Evolutionary conservation across 64 coral and sea anemone genomes (phyloP), one percentile per base, ranked within the genome.

Genomic region (Acropora yongei): DNA sequence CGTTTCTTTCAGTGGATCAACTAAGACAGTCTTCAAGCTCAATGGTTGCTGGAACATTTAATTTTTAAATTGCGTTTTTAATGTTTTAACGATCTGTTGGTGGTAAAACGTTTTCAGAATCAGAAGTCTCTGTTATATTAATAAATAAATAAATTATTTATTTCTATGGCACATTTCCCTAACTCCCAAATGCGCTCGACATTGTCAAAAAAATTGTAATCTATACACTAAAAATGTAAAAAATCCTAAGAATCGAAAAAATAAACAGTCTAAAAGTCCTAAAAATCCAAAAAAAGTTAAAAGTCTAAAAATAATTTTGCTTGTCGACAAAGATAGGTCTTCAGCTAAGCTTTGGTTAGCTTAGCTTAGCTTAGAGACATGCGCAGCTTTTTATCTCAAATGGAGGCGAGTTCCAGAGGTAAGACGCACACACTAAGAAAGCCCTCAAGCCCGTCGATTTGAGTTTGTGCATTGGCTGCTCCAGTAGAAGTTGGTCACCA

Each of bases 371-470:
- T 53, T 49, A 18, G 44, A 51, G 9, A 61, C 53, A 58, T 47
- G 40, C 9, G 20, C 46, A 30, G 78, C 51, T 80, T 80, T 80
- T 80, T 44, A 80, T 80, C 51, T 80, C 78, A 17, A 50, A 48
- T 50, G 78, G 78, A 50, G 16, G 47, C 5, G 5, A 44, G 42
- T 77, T 77, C 75, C 75, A 77, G 9, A 77, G 13, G 4, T 43
- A 77, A 44, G 75, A 39, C 47, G 75, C 75, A 16, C 41, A 43
- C 41, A 44, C 41, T 44, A 39, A 77, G 75, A 14, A 77, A 43
- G 75, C 75, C 47, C 5, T 77, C 51, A 44, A 57, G 41, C 86
- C 86, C 55, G 49, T 72, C 13, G 75, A 77, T 55, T 89, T 89
- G 5, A 89, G 71, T 30, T 74, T 74, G 71, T 74, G 71, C 71